These are phyloP conservation scores for Xyrichtys novacula DNA, from an alignment of 2,797 vertebrate genomes.

Conservation along the genomic window DNA sequence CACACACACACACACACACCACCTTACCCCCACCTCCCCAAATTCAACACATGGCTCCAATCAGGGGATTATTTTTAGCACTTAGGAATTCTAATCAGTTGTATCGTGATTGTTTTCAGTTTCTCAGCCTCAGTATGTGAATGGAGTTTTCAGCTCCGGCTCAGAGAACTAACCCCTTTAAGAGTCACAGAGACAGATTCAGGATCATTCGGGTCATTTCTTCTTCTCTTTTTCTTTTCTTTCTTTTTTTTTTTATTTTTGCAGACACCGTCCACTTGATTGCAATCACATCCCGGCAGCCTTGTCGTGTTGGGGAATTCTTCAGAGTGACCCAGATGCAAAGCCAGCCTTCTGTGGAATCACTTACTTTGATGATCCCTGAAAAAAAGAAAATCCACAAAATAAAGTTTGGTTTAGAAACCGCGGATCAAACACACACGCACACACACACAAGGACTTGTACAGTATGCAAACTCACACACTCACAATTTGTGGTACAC, in stretches of 20 bases:
- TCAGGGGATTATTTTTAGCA: slow-evolving; percentile 86
- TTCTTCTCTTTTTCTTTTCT: slow-evolving; percentile 18
- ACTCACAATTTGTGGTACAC: slow-evolving; percentile 80
- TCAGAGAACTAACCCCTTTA: slow-evolving; percentile 38
- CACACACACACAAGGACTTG: slow-evolving; percentile 48
- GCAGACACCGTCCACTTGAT: slow-evolving; percentile 64
- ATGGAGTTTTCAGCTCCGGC: slow-evolving; percentile 33
- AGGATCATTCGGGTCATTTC: slow-evolving; percentile 46
- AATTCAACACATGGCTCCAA: slow-evolving; percentile 85
- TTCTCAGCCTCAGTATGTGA: slow-evolving; percentile 39
- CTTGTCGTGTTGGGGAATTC: slow-evolving; percentile 60
- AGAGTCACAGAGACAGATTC: slow-evolving; percentile 24
- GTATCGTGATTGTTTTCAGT: slow-evolving; percentile 66
- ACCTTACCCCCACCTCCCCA: slow-evolving; percentile 51
- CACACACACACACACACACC: slow-evolving; percentile 34
- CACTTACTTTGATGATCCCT: slow-evolving; percentile 79
- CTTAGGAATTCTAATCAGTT: slow-evolving; percentile 80
- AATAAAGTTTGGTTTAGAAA: slow-evolving; percentile 86
- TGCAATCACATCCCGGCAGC: slow-evolving; percentile 66
- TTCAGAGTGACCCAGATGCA: slow-evolving; percentile 67
- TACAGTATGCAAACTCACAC: slow-evolving; percentile 77
- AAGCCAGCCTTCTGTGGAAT: slow-evolving; percentile 72
- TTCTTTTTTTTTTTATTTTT: slow-evolving; percentile 19
- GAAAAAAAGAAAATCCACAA: slow-evolving; percentile 78
- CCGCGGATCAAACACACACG: slow-evolving; percentile 72